Evolutionary conservation across 1,140 invertebrate genomes (phyloP), one percentile per base, ranked within the genome.

Genomic region (Atta texana): DNA sequence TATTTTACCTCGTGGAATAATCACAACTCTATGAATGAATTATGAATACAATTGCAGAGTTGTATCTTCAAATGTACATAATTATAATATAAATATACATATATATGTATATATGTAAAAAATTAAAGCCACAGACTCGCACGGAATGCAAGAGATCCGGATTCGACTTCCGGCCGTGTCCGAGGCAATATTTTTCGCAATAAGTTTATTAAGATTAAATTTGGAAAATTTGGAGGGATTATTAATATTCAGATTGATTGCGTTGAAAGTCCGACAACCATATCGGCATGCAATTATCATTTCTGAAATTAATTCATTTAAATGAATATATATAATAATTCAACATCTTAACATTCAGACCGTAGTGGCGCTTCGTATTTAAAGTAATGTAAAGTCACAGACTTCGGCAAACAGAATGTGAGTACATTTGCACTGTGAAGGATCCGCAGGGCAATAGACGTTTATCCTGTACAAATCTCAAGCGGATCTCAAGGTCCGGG

Each of bases 381-480:
- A 24, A 24, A 24, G 24, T 24, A 24, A 24, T 24, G 24, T 24
- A 24, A 24, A 49, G 24, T 59, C 14, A 44, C 24, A 24, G 28
- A 59, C 68, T 24, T 74, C 10, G 18, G 28, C n/a, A 75, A 82
- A 84, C 69, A 59, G n/a, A 74, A 74, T 18, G 69, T 59, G 64
- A 59, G 39, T 55, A 16, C 55, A 21, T 82, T 59, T 31, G 31
- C 81, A 55, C 12, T 44, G 24, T 59, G 82, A 64, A 53, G 74
- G 66, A 81, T 86, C 76, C 44, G 64, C 72, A 51, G 59, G 51
- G 24, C 81, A 51, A 89, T 88, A 89, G 88, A 85, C 53, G 39
- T 51, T 76, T 86, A 69, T 82, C 76, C 64, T 39, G 77, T 51
- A 59, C 85, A 49, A n/a, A 86, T 86, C 64, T 66, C 53, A 16